Base-by-base conservation (phyloP, 2,113 vertebrate species). In the Albula goreensis region DNA sequence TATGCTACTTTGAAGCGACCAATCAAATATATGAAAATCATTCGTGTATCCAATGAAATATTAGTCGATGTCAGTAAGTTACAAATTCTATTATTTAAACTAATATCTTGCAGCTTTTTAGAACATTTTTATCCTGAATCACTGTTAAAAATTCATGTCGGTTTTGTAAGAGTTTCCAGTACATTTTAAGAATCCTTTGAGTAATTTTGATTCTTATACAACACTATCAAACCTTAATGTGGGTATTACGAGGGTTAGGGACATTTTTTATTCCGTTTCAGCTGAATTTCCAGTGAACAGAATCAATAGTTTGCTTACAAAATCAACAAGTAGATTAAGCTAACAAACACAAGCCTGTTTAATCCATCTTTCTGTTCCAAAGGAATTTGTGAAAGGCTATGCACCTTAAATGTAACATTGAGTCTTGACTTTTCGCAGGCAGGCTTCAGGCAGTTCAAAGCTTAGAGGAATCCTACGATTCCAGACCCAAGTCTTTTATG, bases 391-490 rank as follows among this genome's bases (percentile, higher is more conserved):
- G 78, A 86, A 91, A 92, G 92, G 89, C 91, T 92, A 89, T 89
- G 86, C 92, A 94, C 91, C 92, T 94, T 93, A 92, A 93, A 94
- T 95, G 84, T 91, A 91, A 94, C 94, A 92, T 83, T 83, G 85
- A 85, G 90, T 86, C 93, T 93, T 93, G 86, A 96, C 91, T 94
- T 96, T 95, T 94, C 94, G 85, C 95, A 93, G 91, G 93, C 91
- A 92, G 50, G 93, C 94, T 91, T 90, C 85, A 95, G 86, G 87
- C 57, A 89, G 70, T 74, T 74, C 70, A 74, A 74, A 74, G 70
- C 70, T 74, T 74, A 31, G 70, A 22, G 5, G n/a, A 74, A 74
- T 31, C 70, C 70, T 74, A 74, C 70, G 6, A 22, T 31, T 74
- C 70, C 70, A 74, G 70, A 74, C 70, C 22, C 5, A 31, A 74